Conservation (phyloP, 2,888 invertebrate genomes). For the Dicyrtoma fusca region DNA sequence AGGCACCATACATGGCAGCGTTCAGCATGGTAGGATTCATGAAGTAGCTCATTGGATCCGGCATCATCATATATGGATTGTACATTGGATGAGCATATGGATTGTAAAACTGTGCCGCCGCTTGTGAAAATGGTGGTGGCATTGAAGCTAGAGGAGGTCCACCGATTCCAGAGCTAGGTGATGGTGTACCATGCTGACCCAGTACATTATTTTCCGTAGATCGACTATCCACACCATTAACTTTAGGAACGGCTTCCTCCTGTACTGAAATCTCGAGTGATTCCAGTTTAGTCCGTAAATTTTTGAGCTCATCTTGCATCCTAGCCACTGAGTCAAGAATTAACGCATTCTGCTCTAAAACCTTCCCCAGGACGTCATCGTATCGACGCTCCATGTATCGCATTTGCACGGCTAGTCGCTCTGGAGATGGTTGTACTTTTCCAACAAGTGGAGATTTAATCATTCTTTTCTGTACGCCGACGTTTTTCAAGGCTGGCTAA, state of each 20-base stretch:
- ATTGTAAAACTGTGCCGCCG: slow-evolving; percentile 21
- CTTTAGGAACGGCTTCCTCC: slow-evolving; percentile 7
- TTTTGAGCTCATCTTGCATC: slow-evolving; percentile 40
- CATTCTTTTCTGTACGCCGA: neutral
- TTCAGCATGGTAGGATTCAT: slow-evolving; percentile 24
- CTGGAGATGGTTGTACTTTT: slow-evolving; percentile 36
- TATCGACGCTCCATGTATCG: slow-evolving; percentile 41
- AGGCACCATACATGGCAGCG: slow-evolving; percentile 22
- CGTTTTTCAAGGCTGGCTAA: no score
- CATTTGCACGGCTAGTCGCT: slow-evolving; percentile 37
- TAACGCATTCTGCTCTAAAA: slow-evolving; percentile 35
- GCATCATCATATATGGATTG: slow-evolving; percentile 24
- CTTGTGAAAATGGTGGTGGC: slow-evolving; percentile 11
- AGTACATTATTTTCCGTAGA: neutral
- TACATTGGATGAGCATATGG: slow-evolving; percentile 27
- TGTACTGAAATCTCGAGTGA: slow-evolving; percentile 22
- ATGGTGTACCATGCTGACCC: slow-evolving; percentile 8
- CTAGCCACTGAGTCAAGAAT: slow-evolving; percentile 15
- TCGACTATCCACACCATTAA: slow-evolving; percentile 26
- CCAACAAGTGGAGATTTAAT: slow-evolving; percentile 12
- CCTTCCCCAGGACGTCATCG: slow-evolving; percentile 39
- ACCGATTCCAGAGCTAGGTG: neutral
- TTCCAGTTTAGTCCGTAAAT: slow-evolving; percentile 26
- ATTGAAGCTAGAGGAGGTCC: neutral
- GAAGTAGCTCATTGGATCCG: slow-evolving; percentile 22